Evolutionary conservation across 2,888 invertebrate genomes (phyloP), one percentile per base, ranked within the genome.

Genomic region (Pristionchus mayeri): DNA sequence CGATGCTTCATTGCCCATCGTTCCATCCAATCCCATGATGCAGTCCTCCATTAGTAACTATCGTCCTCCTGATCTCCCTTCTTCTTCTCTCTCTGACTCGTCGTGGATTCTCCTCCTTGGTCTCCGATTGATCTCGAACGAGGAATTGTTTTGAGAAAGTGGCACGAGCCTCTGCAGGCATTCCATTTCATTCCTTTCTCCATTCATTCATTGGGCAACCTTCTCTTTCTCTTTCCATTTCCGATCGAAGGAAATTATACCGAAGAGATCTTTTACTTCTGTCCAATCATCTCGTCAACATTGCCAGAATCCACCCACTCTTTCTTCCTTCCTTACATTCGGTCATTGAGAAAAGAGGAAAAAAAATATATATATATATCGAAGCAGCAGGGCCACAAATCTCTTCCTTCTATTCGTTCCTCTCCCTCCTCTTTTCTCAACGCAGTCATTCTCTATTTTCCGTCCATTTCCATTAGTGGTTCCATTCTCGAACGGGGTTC

Each of bases 91-190:
- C n/a, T n/a, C 13, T 34, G 13, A 34, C n/a, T 63, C 40, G 24
- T 71, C 37, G 24, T 71, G 37, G 71, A 71, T 40, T 34, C 40
- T 71, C 71, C 24, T 40, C 40, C 40, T 16, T 71, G 71, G 71
- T 71, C 71, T 71, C 71, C 44, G 7, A 40, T 6, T 71, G 71
- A 71, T 71, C 71, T 71, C 24, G 18, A 24, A 16, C 54, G 21
- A 9, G 16, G n/a, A 54, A 71, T 71, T 71, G 71, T 71, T 71
- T 71, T 71, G 71, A 71, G 71, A 71, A 71, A 54, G 44, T 4
- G 40, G 40, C 71, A 24, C 6, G 71, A 71, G 24, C 21, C 40
- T 71, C n/a, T 71, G 71, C 71, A 71, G 71, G 24, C 21, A 16
- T 40, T 71, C n/a, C n/a, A 11, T 71, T 24, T 44, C n/a, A 37